A percentile compares a stretch with the other conserved stretches of the same genome.
Conservation (phyloP, 1,140 invertebrate genomes). For the Macrotrachela quadricornifera region DNA sequence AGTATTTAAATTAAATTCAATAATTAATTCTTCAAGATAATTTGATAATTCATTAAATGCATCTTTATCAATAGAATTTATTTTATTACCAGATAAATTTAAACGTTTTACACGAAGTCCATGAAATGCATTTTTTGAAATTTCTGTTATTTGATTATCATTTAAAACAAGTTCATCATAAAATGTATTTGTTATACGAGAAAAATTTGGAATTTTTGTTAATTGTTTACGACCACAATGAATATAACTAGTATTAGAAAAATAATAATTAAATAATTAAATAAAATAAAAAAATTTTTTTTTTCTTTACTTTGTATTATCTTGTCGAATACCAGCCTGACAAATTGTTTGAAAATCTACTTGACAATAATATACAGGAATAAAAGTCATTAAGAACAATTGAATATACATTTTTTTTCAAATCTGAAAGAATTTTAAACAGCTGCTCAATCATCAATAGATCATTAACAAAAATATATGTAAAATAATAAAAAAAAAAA, state of each 20-base stretch:
- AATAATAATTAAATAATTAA: too few species aligned
- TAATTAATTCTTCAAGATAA: conserved; percentile 4
- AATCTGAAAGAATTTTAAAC: too few species aligned
- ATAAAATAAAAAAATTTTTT: too few species aligned
- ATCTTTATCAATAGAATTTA: not conserved
- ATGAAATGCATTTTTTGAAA: not conserved
- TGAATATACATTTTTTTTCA: too few species aligned
- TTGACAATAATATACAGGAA: too few species aligned
- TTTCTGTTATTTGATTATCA: conserved; percentile 4
- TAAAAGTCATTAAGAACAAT: too few species aligned
- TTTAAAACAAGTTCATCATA: conserved; percentile 9
- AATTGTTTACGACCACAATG: conserved; percentile 4
- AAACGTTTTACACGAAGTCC: conserved; percentile 7
- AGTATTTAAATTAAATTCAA: not conserved
- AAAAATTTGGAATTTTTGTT: conserved; percentile 1
- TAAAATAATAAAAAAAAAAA: too few species aligned
- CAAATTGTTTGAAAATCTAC: not conserved
- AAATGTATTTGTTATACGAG: not conserved
- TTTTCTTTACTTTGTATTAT: not conserved
- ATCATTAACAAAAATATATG: too few species aligned
- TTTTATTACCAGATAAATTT: conserved; percentile 1
- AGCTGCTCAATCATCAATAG: too few species aligned
- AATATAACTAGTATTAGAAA: conserved; percentile 3
- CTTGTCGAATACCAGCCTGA: conserved; percentile 2
- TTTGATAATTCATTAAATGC: conserved; percentile 2